A percentile compares a stretch with the other conserved stretches of the same genome.
These are phyloP conservation scores for Sinopyrophorus schimmeli DNA, from an alignment of 2,888 invertebrate species.

Conservation along the genomic window DNA sequence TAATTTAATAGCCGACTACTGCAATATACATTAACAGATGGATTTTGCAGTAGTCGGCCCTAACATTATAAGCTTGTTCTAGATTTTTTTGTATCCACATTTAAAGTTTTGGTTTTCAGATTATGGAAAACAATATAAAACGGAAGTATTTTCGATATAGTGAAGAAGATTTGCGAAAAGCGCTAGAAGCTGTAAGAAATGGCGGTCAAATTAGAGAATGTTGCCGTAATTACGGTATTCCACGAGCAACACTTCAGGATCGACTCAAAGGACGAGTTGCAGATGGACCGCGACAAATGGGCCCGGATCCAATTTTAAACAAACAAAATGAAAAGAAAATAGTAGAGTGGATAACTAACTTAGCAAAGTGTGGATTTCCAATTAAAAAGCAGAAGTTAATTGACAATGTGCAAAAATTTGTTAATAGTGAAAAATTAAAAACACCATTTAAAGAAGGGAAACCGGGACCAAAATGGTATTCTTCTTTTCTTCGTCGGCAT, in stretches of 20 bases:
- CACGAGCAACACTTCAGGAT: conserved; percentile 18
- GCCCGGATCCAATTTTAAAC: conserved; percentile 35
- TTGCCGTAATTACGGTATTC: conserved; percentile 2
- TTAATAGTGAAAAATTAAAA: too few relatives aligned
- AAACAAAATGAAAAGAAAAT: conserved; percentile 35
- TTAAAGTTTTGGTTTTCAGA: too few relatives aligned
- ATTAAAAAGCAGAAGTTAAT: too few relatives aligned
- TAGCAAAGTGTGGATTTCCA: conserved; percentile 40
- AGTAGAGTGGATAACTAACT: conserved; percentile 37
- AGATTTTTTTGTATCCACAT: too few relatives aligned
- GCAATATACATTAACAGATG: too few relatives aligned
- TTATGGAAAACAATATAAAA: too few relatives aligned
- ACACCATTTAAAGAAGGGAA: conserved; percentile 24
- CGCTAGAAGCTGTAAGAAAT: not conserved
- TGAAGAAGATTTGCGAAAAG: not conserved
- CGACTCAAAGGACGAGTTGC: conserved; percentile 23
- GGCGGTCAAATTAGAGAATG: conserved; percentile 4
- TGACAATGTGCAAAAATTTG: too few relatives aligned
- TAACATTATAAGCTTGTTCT: too few relatives aligned
- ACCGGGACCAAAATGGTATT: conserved; percentile 28
- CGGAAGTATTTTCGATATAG: too few relatives aligned
- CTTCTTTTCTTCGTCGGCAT: conserved; percentile 22
- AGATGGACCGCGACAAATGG: conserved; percentile 34
- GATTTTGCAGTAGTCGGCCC: too few relatives aligned
- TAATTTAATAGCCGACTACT: too few relatives aligned